phyloP scores from a whole-genome alignment of 2,888 invertebrate genomes.

The Spisula subtruncata region DNA sequence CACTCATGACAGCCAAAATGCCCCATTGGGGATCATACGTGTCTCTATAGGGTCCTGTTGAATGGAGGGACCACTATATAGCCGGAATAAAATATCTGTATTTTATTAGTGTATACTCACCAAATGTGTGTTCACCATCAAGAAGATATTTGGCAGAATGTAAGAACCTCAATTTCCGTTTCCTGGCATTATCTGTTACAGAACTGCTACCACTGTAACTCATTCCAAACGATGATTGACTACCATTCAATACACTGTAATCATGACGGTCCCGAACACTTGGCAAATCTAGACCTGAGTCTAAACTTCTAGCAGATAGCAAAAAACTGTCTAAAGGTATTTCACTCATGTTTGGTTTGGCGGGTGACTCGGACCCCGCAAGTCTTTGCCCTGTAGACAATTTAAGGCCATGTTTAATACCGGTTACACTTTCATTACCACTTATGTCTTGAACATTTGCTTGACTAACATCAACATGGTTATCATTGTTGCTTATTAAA shows the following conservation, averaged over 20 bases:
- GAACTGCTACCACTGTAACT: background rate
- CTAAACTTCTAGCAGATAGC: slow-evolving; percentile 5
- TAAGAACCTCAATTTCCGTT: slow-evolving; percentile 41
- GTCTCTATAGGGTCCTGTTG: no score
- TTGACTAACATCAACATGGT: background rate
- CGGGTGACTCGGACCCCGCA: background rate
- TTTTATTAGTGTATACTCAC: slow-evolving; percentile 25
- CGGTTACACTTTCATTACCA: background rate
- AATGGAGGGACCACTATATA: no score
- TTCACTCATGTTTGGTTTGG: background rate
- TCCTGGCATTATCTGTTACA: background rate
- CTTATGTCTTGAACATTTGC: background rate
- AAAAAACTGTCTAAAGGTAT: background rate
- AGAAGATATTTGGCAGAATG: slow-evolving; percentile 42
- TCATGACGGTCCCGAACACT: slow-evolving; percentile 22
- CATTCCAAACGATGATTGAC: background rate
- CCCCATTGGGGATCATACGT: no score
- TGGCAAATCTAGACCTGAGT: slow-evolving; percentile 19
- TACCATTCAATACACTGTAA: slow-evolving; percentile 21
- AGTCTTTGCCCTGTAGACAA: background rate
- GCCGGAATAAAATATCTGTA: no score
- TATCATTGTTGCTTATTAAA: slow-evolving; percentile 24
- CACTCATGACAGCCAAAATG: no score
- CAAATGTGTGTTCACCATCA: slow-evolving; percentile 45
- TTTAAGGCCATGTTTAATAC: background rate